Evolutionary conservation across 2,888 invertebrate genomes (phyloP).

Genomic region (Sericinus montela): DNA sequence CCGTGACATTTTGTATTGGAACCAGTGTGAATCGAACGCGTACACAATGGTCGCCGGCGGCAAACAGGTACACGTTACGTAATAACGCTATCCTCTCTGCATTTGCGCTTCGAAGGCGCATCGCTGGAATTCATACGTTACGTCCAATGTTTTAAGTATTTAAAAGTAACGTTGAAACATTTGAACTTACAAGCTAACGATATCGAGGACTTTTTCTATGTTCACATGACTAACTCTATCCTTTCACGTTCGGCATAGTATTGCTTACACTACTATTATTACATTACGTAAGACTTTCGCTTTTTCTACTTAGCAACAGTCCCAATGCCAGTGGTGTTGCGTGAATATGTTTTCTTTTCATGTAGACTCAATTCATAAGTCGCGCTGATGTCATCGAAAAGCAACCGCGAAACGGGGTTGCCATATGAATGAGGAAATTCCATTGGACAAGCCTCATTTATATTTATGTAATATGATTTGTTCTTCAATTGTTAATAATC

Average conservation of each 20-base stretch:
- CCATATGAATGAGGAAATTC: constrained; percentile 17
- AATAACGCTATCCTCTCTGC: constrained; percentile 22
- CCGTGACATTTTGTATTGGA: constrained; percentile 44
- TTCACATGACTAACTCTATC: too few relatives aligned
- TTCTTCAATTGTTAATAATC: too few relatives aligned
- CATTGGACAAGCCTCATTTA: too few relatives aligned
- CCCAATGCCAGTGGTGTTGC: constrained; percentile 35
- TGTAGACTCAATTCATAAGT: constrained; percentile 71
- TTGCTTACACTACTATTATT: too few relatives aligned
- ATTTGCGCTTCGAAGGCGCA: neutral
- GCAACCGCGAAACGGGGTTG: constrained; percentile 15
- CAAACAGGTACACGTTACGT: constrained; percentile 64
- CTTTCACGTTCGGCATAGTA: neutral
- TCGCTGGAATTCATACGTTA: too few relatives aligned
- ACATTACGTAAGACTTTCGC: constrained; percentile 20
- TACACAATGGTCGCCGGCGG: constrained; percentile 75
- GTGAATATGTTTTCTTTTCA: constrained; percentile 43
- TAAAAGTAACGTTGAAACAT: too few relatives aligned
- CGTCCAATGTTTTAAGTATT: too few relatives aligned
- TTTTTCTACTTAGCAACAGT: constrained; percentile 28
- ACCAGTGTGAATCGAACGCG: constrained; percentile 50
- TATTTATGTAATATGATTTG: too few relatives aligned
- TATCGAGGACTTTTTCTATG: too few relatives aligned
- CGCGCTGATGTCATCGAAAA: constrained; percentile 66
- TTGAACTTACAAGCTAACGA: too few relatives aligned